Percentiles rank a stretch among this genome's conserved stretches.
Evolutionary conservation across 2,113 vertebrate species (phyloP).

Genomic region (Chamaea fasciata): DNA sequence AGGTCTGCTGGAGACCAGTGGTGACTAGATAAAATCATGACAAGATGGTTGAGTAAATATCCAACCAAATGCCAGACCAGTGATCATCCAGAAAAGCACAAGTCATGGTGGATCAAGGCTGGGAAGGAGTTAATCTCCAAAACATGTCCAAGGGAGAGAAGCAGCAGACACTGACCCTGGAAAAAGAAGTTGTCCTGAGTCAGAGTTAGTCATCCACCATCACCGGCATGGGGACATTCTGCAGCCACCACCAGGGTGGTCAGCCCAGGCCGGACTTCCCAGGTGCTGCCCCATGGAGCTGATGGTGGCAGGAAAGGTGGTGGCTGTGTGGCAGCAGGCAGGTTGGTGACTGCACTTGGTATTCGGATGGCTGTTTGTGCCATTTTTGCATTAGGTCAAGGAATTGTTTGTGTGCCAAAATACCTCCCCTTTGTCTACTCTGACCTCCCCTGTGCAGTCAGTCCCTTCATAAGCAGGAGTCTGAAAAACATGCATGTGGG

Average conservation of each 20-base stretch:
- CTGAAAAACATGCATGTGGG: not conserved
- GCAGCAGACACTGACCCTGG: not conserved
- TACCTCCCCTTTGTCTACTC: rapidly evolving
- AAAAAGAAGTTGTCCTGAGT: not conserved
- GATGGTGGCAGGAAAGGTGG: not conserved
- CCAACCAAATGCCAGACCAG: not conserved
- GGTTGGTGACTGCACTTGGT: rapidly evolving
- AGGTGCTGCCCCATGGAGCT: not conserved
- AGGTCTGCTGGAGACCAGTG: not conserved
- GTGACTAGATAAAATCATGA: not conserved
- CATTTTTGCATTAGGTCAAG: rapidly evolving
- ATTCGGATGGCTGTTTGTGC: not conserved
- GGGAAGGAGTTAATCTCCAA: rapidly evolving
- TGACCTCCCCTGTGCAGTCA: not conserved
- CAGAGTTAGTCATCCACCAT: not conserved
- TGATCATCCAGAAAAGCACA: not conserved
- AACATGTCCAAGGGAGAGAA: not conserved
- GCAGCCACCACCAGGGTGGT: not conserved
- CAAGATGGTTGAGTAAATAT: not conserved
- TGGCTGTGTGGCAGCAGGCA: not conserved
- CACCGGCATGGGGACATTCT: not conserved
- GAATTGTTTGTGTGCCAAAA: not conserved
- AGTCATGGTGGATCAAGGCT: not conserved
- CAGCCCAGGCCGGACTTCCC: not conserved
- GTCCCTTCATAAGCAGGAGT: not conserved